Conservation (phyloP, 2,113 vertebrate genomes). For the Raja brachyura region DNA sequence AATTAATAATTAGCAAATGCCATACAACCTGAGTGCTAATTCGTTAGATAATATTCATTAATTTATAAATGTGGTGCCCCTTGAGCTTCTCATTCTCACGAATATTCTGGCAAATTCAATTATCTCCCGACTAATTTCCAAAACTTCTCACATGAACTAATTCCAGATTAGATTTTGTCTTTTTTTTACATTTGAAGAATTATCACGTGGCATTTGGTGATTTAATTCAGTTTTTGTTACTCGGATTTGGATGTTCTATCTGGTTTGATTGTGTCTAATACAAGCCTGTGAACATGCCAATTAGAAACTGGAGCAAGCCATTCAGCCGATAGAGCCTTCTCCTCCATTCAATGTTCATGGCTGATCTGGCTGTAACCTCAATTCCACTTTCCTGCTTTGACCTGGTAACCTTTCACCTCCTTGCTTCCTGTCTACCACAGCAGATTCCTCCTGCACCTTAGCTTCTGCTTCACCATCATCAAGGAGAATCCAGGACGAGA, state of each 20-base stretch:
- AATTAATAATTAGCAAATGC: slow-evolving; percentile 7
- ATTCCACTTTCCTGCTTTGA: too few relatives aligned
- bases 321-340: too few relatives aligned
- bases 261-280: too few relatives aligned
- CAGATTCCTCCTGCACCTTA: too few relatives aligned
- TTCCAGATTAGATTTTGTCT: neutral
- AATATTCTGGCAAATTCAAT: neutral
- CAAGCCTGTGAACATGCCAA: neutral
- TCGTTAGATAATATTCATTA: neutral
- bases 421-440: too few relatives aligned
- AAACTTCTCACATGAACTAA: neutral
- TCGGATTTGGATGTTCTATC: neutral
- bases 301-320: too few relatives aligned
- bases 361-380: too few relatives aligned
- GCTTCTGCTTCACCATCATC: too few relatives aligned
- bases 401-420: too few relatives aligned
- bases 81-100: neutral
- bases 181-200: neutral
- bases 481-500: too few relatives aligned
- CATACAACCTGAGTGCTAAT: neutral
- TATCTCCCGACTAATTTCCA: slow-evolving; percentile 5
- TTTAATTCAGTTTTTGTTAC: neutral
- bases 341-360: too few relatives aligned
- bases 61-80: neutral
- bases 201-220: neutral